Evolutionary conservation across 2,113 vertebrate species (phyloP).

Genomic region (Symphodus melops): DNA sequence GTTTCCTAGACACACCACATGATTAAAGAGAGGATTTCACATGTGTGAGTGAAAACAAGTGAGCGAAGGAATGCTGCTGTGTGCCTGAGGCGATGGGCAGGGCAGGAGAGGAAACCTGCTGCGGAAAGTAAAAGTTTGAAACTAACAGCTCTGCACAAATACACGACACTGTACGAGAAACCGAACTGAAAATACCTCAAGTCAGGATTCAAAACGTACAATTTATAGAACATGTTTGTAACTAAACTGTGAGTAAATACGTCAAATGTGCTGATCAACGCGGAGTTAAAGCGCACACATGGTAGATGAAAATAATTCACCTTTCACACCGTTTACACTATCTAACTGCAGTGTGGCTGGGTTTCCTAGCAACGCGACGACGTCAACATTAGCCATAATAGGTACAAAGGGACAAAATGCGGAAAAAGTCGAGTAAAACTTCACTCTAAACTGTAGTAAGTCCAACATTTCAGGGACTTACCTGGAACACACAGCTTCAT

Average conservation of each 20-base stretch:
- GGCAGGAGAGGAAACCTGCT: constrained; percentile 30
- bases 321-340: background rate
- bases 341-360: background rate
- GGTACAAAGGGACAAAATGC: no score
- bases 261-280: background rate
- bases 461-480: constrained; percentile 48
- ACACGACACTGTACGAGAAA: background rate
- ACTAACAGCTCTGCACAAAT: background rate
- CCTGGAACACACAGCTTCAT: constrained; percentile 87
- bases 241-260: no score
- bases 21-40: background rate
- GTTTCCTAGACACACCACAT: background rate
- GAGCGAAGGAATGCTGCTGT: constrained; percentile 63
- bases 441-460: accelerated
- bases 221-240: no score
- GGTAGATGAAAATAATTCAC: constrained; percentile 17
- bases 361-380: background rate
- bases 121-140: constrained; percentile 37
- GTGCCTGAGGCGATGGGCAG: constrained; percentile 72
- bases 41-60: constrained; percentile 34
- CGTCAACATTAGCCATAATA: no score
- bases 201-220: no score
- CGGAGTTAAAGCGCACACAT: constrained; percentile 3
- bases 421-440: background rate
- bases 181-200: background rate